Evolutionary conservation across 2,797 vertebrate genomes (phyloP).

Genomic region (Halcyon smyrnensis): DNA sequence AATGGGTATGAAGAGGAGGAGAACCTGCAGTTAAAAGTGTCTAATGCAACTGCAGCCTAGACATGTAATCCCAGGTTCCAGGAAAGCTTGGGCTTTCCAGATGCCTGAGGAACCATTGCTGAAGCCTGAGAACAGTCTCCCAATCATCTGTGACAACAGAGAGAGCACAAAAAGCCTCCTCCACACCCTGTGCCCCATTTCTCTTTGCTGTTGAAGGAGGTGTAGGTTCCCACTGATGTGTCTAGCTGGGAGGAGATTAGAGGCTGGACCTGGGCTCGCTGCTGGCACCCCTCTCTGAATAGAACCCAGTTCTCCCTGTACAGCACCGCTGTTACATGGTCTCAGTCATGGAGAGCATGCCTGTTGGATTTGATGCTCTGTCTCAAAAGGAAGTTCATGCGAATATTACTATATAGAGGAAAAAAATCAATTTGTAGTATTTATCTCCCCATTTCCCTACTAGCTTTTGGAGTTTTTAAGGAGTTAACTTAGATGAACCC

Average conservation of each 20-base stretch:
- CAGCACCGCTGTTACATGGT: background rate
- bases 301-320: background rate
- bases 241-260: background rate
- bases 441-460: background rate
- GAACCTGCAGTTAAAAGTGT: background rate
- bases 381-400: background rate
- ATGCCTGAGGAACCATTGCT: background rate
- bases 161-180: background rate
- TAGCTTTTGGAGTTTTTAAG: background rate
- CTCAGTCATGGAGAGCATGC: background rate
- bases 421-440: background rate
- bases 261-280: background rate
- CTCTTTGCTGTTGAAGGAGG: background rate
- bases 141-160: fast-evolving
- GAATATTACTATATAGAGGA: background rate
- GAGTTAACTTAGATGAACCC: background rate
- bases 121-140: background rate
- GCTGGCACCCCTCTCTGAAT: background rate
- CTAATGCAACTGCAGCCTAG: background rate
- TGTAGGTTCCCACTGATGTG: background rate
- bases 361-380: background rate
- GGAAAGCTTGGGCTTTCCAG: background rate
- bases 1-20: background rate
- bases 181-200: background rate
- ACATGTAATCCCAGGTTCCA: background rate